Base-by-base conservation (phyloP, 2,113 vertebrate genomes). In the Oryzias curvinotus region DNA sequence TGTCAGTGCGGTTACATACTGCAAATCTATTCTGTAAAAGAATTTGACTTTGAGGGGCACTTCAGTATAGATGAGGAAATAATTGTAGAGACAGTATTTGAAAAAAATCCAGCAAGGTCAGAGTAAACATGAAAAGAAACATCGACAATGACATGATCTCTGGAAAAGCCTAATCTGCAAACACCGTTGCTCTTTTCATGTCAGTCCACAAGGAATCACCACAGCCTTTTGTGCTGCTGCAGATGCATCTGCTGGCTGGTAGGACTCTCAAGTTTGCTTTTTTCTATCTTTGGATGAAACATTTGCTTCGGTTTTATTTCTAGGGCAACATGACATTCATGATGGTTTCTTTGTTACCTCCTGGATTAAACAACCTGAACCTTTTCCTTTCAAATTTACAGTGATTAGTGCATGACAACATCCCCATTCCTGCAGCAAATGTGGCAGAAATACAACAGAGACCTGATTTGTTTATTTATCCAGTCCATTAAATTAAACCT, bases 181-280 rank as follows among this genome's bases (percentile, higher is more conserved):
- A 45, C 21, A 45, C 5, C 3, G 42, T 14, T 44, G 15, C 19
- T 18, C 30, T 14, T 19, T 41, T 14, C 8, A 14, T 41, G 54
- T 26, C 18, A 54, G 43, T 41, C 23, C 65, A 58, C 44, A 28
- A 36, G 36, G 36, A 52, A 58, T 15, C 14, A 50, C 23, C 55
- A 44, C 3, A 8, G 13, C 18, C 19, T 23, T 52, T 18, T 58
- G 48, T 18, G 25, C 42, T 30, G 48, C 45, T 52, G 48, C 18
- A 54, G 62, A 47, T 47, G 43, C 36, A 47, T 25, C 43, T 14
- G 18, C 51, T 14, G n/a, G 55, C 49, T 68, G 49, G 23, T 59
- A 53, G 46, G 28, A 47, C 44, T 17, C 19, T 12, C 23, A 26
- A 14, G 23, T 48, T 47, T 43, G 47, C 50, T 61, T 54, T 10